phyloP scores from a whole-genome alignment of 2,888 invertebrate species.

The Crossocerus cetratus region DNA sequence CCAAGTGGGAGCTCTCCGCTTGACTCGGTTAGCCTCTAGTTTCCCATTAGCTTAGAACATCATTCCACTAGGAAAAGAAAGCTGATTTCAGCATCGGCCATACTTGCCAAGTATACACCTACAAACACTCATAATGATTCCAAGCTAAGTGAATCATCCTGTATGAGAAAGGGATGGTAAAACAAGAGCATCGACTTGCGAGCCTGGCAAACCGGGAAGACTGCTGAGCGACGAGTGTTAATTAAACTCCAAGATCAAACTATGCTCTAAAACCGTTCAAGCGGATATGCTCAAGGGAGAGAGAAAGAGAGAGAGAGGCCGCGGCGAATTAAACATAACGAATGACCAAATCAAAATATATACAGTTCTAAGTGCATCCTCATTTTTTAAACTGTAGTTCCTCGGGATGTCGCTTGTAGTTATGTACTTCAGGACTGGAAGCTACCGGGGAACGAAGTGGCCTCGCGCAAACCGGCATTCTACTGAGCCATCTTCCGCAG shows the following conservation, averaged over 20 bases:
- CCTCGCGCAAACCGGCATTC: constrained; percentile 1
- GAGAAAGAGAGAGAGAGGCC: too few relatives aligned
- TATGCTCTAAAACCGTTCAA: too few relatives aligned
- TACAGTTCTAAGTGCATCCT: constrained; percentile 39
- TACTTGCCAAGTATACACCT: too few relatives aligned
- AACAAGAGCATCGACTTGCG: too few relatives aligned
- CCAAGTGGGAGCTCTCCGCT: too few relatives aligned
- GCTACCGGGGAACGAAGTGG: constrained; percentile 7
- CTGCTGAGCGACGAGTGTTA: constrained; percentile 26
- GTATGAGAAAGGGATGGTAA: too few relatives aligned
- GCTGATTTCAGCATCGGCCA: too few relatives aligned
- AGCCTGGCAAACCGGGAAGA: constrained; percentile 28
- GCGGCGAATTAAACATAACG: constrained; percentile 31
- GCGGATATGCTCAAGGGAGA: background rate
- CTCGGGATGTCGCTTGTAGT: constrained; percentile 9
- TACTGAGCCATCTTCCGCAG: too few relatives aligned
- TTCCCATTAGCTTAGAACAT: too few relatives aligned
- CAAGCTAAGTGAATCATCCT: too few relatives aligned
- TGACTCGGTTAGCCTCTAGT: too few relatives aligned
- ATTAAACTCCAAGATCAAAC: constrained; percentile 39
- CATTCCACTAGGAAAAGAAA: too few relatives aligned
- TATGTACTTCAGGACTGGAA: constrained; percentile 8
- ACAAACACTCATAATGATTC: background rate
- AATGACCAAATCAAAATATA: constrained; percentile 52
- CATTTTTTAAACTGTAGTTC: constrained; percentile 41